Percentiles rank a stretch among this genome's conserved stretches.
Conservation (phyloP, 2,888 invertebrate species). For the Malthinus flaveolus region DNA sequence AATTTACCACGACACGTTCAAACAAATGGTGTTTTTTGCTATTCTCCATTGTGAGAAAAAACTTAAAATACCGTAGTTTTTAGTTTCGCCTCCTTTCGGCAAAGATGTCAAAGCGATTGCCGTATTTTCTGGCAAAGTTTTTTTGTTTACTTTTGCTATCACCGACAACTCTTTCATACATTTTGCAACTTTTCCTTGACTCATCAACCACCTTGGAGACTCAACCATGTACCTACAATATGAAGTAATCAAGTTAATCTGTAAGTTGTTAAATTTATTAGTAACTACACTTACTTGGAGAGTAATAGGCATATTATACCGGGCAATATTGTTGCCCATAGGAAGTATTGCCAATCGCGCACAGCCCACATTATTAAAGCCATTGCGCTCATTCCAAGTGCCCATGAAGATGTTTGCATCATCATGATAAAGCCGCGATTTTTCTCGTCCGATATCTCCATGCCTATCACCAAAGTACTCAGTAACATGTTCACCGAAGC, state of each 20-base stretch:
- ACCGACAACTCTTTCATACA: conserved; percentile 58
- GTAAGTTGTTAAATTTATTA: too few species aligned
- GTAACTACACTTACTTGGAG: conserved; percentile 45
- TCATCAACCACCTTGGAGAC: conserved; percentile 67
- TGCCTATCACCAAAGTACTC: conserved; percentile 57
- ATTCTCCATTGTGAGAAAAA: conserved; percentile 62
- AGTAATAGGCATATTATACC: conserved; percentile 53
- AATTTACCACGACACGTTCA: conserved; percentile 61
- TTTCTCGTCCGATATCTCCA: conserved; percentile 59
- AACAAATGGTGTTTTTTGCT: conserved; percentile 59
- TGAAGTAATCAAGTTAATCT: background rate
- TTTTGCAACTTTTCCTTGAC: conserved; percentile 56
- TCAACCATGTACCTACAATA: conserved; percentile 61
- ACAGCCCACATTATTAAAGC: conserved; percentile 58
- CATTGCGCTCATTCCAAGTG: conserved; percentile 57
- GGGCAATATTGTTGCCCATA: conserved; percentile 56
- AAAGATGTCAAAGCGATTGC: conserved; percentile 47
- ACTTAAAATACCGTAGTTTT: conserved; percentile 59
- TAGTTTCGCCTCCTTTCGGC: conserved; percentile 45
- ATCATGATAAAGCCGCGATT: conserved; percentile 57
- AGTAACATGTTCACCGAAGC: conserved; percentile 56
- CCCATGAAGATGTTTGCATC: conserved; percentile 59
- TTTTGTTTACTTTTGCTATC: conserved; percentile 62
- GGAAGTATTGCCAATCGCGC: conserved; percentile 57
- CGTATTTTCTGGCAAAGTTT: conserved; percentile 53